These are phyloP conservation scores for Tokudaia tokunoshimensis DNA, from an alignment of 2,797 vertebrate species.

Conservation along the genomic window DNA sequence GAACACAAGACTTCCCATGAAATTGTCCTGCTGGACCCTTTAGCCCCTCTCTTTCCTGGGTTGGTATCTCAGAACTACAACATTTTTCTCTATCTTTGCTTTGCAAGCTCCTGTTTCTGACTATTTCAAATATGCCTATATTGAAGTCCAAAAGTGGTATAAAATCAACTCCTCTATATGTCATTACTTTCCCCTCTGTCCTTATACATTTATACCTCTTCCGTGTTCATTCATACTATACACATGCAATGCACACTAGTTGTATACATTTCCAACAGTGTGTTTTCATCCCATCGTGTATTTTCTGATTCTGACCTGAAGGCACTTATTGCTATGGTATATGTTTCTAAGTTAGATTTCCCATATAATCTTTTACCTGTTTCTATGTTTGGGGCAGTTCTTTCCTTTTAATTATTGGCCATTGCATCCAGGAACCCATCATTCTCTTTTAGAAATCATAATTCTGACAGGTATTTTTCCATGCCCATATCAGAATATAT, in stretches of 20 bases:
- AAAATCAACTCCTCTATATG: not conserved
- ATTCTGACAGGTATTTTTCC: slow-evolving; percentile 23
- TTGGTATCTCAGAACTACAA: not conserved
- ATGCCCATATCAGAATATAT: slow-evolving; percentile 29
- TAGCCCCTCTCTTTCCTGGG: not conserved
- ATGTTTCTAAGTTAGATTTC: not conserved
- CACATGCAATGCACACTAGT: not conserved
- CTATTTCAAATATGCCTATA: not conserved
- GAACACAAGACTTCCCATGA: not conserved
- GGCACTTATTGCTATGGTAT: not conserved
- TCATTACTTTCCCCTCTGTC: not conserved
- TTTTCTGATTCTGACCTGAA: not conserved
- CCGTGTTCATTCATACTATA: not conserved
- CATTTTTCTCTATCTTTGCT: not conserved
- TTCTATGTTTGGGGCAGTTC: slow-evolving; percentile 3
- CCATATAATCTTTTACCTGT: not conserved
- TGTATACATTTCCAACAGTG: not conserved
- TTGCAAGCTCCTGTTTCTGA: not conserved
- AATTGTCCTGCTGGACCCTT: not conserved
- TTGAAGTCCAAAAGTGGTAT: not conserved
- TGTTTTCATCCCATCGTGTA: not conserved
- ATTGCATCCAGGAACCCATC: not conserved
- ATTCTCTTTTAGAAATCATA: slow-evolving; percentile 28
- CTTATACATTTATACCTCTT: not conserved
- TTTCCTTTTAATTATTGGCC: slow-evolving; percentile 12